These are phyloP conservation scores for Dynastes tityus DNA, from an alignment of 2,888 invertebrate species.

Conservation along the genomic window DNA sequence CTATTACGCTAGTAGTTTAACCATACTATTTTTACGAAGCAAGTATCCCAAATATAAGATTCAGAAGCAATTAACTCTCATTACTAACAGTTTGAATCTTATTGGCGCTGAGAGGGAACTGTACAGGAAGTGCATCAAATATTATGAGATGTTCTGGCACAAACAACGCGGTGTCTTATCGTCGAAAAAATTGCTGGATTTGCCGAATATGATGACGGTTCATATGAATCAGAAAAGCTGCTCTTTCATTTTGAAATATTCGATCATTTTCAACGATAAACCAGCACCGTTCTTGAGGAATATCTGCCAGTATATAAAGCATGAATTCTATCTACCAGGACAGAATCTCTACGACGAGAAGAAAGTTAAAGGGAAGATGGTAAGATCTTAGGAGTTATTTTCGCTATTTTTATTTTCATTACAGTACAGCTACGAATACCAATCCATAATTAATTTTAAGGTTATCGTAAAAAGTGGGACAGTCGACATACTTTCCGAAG, in stretches of 20 bases:
- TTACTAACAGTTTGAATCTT: slow-evolving; percentile 70
- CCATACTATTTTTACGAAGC: slow-evolving; percentile 24
- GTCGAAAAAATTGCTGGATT: slow-evolving; percentile 68
- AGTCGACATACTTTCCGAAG: slow-evolving; percentile 72
- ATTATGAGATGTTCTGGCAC: slow-evolving; percentile 73
- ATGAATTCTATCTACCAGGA: slow-evolving; percentile 73
- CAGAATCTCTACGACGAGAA: slow-evolving; percentile 73
- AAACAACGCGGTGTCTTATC: slow-evolving; percentile 73
- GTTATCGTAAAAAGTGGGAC: slow-evolving; percentile 72
- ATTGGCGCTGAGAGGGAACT: slow-evolving; percentile 71
- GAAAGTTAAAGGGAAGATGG: slow-evolving; percentile 73
- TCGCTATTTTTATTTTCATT: not conserved
- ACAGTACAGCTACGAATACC: too few relatives aligned
- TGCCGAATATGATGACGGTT: slow-evolving; percentile 73
- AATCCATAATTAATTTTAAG: slow-evolving; percentile 59
- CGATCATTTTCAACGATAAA: slow-evolving; percentile 72
- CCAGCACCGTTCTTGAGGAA: slow-evolving; percentile 73
- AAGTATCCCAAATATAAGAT: slow-evolving; percentile 59
- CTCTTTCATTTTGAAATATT: slow-evolving; percentile 68
- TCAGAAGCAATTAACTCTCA: slow-evolving; percentile 70
- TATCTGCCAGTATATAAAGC: slow-evolving; percentile 72
- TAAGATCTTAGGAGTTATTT: slow-evolving; percentile 55
- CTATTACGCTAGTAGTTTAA: slow-evolving; percentile 45
- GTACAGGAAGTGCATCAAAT: slow-evolving; percentile 70
- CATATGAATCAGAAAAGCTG: slow-evolving; percentile 74